Percentiles rank a stretch among this genome's conserved stretches.
These are phyloP conservation scores for Xenopus tropicalis DNA, from an alignment of 2,113 vertebrate genomes.

Conservation along the genomic window UCB_Xtro_10.0 CM004443.2:153759501-153760000, in stretches of 20 bases:
- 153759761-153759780: conserved; percentile 20
- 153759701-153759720: conserved; percentile 10
- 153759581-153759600: too few relatives aligned
- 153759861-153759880: conserved; percentile 30
- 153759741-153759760: conserved; percentile 6
- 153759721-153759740: conserved; percentile 11
- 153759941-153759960: not conserved
- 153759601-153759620: not conserved
- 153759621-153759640: not conserved
- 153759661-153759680: not conserved
- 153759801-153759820: conserved; percentile 21
- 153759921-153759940: conserved; percentile 13
- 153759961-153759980: not conserved
- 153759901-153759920: conserved; percentile 16
- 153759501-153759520: too few relatives aligned
- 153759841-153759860: conserved; percentile 10
- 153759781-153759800: conserved; percentile 30
- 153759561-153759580: too few relatives aligned
- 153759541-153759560: too few relatives aligned
- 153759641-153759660: not conserved
- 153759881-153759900: conserved; percentile 12
- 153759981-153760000: not conserved
- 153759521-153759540: too few relatives aligned
- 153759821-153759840: conserved; percentile 31
- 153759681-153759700: not conserved